These are phyloP conservation scores for Meloe dianella DNA, from an alignment of 2,888 invertebrate genomes.

Conservation along the genomic window DNA sequence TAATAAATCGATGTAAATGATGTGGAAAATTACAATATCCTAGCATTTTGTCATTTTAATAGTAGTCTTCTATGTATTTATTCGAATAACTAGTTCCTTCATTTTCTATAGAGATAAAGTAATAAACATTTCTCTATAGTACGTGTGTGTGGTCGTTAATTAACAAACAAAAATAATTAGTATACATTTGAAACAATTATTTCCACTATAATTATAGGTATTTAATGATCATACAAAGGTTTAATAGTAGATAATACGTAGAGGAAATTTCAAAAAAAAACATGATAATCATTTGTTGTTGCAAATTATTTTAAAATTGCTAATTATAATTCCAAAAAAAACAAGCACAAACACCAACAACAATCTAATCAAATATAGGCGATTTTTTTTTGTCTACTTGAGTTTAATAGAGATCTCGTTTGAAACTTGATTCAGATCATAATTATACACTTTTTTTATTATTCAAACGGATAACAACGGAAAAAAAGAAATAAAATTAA, in stretches of 20 bases:
- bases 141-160: conserved; percentile 2
- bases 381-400: not conserved
- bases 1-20: conserved; percentile 10
- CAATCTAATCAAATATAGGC: not conserved
- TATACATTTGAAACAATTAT: not conserved
- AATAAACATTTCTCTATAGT: not conserved
- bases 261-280: not conserved
- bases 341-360: not conserved
- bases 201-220: not conserved
- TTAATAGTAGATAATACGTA: not conserved
- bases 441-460: not conserved
- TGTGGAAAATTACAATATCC: not conserved
- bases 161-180: not conserved
- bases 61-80: not conserved
- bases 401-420: not conserved
- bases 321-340: not conserved
- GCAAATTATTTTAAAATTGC: not conserved
- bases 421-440: not conserved
- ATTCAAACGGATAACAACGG: not conserved
- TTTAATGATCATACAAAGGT: not conserved
- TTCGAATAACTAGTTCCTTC: not conserved
- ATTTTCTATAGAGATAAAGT: not conserved
- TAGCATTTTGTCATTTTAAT: conserved; percentile 10
- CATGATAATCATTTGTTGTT: not conserved
- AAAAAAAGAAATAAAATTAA: not conserved